A percentile compares a stretch with the other conserved stretches of the same genome.
These are phyloP conservation scores for Spialia ferax DNA, from an alignment of 2,888 invertebrate species.

Conservation along the genomic window DNA sequence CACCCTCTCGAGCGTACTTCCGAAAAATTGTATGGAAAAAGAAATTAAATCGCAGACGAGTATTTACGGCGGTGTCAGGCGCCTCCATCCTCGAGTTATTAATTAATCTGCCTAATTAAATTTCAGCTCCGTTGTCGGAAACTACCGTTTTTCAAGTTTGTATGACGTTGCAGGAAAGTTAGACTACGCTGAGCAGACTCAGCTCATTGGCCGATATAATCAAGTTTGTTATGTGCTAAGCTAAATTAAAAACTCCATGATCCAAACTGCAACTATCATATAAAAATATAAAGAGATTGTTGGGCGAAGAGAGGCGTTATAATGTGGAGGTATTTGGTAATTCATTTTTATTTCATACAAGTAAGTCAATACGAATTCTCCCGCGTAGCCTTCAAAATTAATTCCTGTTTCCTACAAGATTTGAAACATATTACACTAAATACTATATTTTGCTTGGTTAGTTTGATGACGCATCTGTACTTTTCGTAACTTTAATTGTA, in stretches of 20 bases:
- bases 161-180: conserved; percentile 38
- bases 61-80: conserved; percentile 37
- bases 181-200: conserved; percentile 12
- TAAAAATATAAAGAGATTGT: no score
- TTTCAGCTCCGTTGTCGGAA: conserved; percentile 34
- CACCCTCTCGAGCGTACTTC: conserved; percentile 33
- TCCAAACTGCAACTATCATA: not conserved
- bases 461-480: no score
- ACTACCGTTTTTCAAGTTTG: conserved; percentile 39
- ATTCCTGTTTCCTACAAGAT: no score
- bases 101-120: conserved; percentile 41
- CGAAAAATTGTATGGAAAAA: conserved; percentile 38
- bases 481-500: no score
- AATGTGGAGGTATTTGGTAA: no score
- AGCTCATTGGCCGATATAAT: conserved; percentile 3
- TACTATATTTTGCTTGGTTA: no score
- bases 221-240: conserved; percentile 12
- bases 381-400: no score
- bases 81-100: conserved; percentile 38
- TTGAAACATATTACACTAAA: no score
- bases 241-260: conserved; percentile 11
- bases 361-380: no score
- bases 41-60: conserved; percentile 38
- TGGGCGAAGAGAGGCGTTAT: no score
- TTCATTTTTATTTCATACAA: no score